Percentiles rank a stretch among this genome's conserved stretches.
These are phyloP conservation scores for Mesorhabditis belari DNA, from an alignment of 2,888 invertebrate species.

Conservation along the genomic window DNA sequence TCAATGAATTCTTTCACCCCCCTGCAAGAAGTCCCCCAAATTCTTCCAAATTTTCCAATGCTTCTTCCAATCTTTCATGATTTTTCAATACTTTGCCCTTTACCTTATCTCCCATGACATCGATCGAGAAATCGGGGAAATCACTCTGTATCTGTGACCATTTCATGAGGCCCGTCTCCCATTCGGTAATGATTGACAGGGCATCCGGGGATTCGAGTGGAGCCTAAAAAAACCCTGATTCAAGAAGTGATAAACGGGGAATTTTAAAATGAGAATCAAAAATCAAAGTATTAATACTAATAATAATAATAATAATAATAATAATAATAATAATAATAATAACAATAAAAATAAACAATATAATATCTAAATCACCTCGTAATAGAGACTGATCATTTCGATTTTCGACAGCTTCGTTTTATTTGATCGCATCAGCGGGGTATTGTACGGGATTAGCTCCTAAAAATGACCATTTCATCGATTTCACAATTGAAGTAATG, in stretches of 20 bases:
- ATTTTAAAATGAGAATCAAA: too few relatives aligned
- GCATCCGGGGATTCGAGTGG: slow-evolving; percentile 8
- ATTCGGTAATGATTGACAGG: slow-evolving; percentile 9
- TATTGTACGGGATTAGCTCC: background rate
- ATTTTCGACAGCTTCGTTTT: background rate
- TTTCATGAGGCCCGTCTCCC: slow-evolving; percentile 13
- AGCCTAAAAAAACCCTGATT: slow-evolving; percentile 4
- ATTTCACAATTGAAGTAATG: background rate
- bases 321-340: too few relatives aligned
- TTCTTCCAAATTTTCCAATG: too few relatives aligned
- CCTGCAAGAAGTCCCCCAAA: too few relatives aligned
- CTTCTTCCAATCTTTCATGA: too few relatives aligned
- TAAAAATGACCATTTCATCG: background rate
- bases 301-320: too few relatives aligned
- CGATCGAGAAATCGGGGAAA: slow-evolving; percentile 7
- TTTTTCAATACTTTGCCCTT: background rate
- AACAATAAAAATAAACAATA: too few relatives aligned
- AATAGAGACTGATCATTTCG: background rate
- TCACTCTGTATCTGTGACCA: slow-evolving; percentile 4
- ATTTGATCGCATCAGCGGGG: background rate
- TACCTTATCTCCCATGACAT: slow-evolving; percentile 19
- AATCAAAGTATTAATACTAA: too few relatives aligned
- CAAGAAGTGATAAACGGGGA: too few relatives aligned
- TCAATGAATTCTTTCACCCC: too few relatives aligned
- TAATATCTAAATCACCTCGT: too few relatives aligned